Percentiles rank a stretch among this genome's conserved stretches.
Conservation (phyloP, 2,888 invertebrate genomes). For the Drosophila paramelanica region DNA sequence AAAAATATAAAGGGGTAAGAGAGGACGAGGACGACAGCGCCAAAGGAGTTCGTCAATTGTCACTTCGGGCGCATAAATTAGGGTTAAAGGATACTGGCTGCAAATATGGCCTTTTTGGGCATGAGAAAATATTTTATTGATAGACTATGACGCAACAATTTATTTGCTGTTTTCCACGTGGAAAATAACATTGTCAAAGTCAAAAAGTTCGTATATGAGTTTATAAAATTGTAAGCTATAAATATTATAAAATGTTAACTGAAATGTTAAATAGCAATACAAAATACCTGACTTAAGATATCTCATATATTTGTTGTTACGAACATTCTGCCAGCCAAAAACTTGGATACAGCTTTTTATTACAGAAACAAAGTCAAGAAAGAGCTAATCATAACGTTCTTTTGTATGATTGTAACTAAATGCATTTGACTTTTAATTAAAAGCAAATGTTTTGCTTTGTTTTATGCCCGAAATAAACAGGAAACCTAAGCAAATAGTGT, state of each 20-base stretch:
- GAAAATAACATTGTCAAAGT: background rate
- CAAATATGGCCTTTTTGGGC: conserved; percentile 18
- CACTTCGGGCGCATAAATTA: conserved; percentile 79
- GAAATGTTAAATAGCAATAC: too few relatives aligned
- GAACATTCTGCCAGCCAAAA: background rate
- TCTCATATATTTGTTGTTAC: too few relatives aligned
- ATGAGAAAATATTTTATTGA: conserved; percentile 78
- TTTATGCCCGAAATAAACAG: conserved; percentile 69
- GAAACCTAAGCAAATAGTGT: conserved; percentile 74
- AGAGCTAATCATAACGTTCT: background rate
- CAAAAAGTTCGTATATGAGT: background rate
- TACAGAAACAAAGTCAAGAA: background rate
- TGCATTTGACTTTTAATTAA: conserved; percentile 70
- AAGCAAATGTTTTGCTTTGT: conserved; percentile 77
- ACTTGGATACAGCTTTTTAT: background rate
- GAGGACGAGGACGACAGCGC: conserved; percentile 1
- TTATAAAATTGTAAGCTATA: background rate
- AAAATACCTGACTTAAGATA: too few relatives aligned
- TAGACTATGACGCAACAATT: conserved; percentile 64
- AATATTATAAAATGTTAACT: too few relatives aligned
- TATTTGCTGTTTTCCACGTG: background rate
- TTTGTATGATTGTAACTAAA: conserved; percentile 27
- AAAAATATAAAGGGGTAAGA: conserved; percentile 38
- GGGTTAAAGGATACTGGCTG: conserved; percentile 67
- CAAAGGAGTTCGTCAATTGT: conserved; percentile 78